These are phyloP conservation scores for Cyclopterus lumpus DNA, from an alignment of 2,797 vertebrate genomes.

Conservation along the genomic window DNA sequence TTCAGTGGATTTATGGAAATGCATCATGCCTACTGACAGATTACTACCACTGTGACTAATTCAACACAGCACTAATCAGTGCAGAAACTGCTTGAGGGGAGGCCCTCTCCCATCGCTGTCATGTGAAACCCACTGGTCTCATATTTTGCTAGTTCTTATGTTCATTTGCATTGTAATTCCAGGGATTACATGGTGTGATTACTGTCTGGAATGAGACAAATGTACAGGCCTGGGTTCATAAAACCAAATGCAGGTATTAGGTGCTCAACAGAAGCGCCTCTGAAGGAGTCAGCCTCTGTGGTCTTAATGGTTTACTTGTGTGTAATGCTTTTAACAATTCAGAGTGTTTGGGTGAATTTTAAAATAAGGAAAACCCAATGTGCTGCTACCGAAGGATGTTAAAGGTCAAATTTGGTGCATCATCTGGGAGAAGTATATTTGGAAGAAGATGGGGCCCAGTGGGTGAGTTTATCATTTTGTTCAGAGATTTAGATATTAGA, in stretches of 20 bases:
- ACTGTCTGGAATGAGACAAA: background rate
- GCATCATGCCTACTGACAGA: slow-evolving; percentile 36
- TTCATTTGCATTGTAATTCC: slow-evolving; percentile 39
- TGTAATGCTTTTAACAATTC: slow-evolving; percentile 7
- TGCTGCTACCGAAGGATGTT: background rate
- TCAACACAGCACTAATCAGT: slow-evolving; percentile 33
- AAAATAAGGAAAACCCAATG: background rate
- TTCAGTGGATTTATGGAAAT: slow-evolving; percentile 59
- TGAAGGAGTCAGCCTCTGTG: slow-evolving; percentile 6
- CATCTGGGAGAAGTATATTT: background rate
- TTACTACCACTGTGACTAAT: slow-evolving; percentile 34
- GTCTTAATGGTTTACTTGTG: background rate
- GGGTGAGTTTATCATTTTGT: background rate
- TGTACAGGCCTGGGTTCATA: background rate
- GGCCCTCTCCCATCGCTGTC: slow-evolving; percentile 7
- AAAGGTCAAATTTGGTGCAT: slow-evolving; percentile 15
- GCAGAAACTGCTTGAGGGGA: slow-evolving; percentile 31
- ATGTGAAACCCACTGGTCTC: background rate
- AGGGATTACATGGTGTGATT: slow-evolving; percentile 21
- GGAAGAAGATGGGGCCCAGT: background rate
- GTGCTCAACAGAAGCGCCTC: slow-evolving; percentile 23
- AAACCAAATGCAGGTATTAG: slow-evolving; percentile 25
- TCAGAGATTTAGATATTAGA: background rate
- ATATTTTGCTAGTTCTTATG: slow-evolving; percentile 21
- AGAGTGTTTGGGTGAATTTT: slow-evolving; percentile 8